phyloP scores from a whole-genome alignment of 1,140 invertebrate species.

The Achatina immaculata region DNA sequence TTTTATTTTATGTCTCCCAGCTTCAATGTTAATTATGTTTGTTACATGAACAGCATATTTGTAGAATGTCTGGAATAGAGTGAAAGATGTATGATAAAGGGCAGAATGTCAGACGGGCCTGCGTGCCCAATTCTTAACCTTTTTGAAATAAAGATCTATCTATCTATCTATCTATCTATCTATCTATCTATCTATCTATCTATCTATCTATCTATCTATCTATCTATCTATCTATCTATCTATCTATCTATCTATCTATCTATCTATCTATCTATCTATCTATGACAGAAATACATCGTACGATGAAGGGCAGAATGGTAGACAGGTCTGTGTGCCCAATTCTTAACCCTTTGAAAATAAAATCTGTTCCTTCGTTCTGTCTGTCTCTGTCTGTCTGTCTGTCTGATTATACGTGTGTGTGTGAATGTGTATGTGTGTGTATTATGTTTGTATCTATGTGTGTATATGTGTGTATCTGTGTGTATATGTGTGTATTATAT shows the following conservation, averaged over 20 bases:
- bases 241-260: slow-evolving; percentile 21
- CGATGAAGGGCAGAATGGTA: too few relatives aligned
- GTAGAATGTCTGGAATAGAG: too few relatives aligned
- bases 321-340: too few relatives aligned
- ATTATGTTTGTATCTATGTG: slow-evolving; percentile 1
- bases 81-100: too few relatives aligned
- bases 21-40: too few relatives aligned
- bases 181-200: slow-evolving; percentile 23
- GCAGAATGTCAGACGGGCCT: too few relatives aligned
- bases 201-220: slow-evolving; percentile 7
- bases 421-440: slow-evolving; percentile 5
- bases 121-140: too few relatives aligned
- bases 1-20: too few relatives aligned
- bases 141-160: not conserved
- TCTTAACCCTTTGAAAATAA: too few relatives aligned
- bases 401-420: slow-evolving; percentile 35
- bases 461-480: slow-evolving; percentile 23
- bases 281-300: not conserved
- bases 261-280: slow-evolving; percentile 21
- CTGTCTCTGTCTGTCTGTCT: slow-evolving; percentile 26
- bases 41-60: too few relatives aligned
- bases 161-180: slow-evolving; percentile 13
- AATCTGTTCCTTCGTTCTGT: not conserved
- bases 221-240: slow-evolving; percentile 6
- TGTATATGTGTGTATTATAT: slow-evolving; percentile 28